A percentile compares a stretch with the other conserved stretches of the same genome.
Evolutionary conservation across 2,797 vertebrate species (phyloP).

Genomic region (Brachymystax lenok): DNA sequence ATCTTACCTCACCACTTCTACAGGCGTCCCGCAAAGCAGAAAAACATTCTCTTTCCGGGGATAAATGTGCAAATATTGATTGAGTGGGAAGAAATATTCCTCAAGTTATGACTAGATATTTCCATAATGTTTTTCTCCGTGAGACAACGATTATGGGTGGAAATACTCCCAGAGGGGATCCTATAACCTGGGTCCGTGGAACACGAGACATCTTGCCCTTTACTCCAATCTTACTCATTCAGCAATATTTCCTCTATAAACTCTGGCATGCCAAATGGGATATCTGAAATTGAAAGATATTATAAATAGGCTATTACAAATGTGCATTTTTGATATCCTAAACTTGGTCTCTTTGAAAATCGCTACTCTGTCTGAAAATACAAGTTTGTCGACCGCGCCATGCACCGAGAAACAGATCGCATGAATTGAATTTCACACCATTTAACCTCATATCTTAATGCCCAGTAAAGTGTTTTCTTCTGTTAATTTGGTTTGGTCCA

Average conservation of each 20-base stretch:
- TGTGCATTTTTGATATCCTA: neutral
- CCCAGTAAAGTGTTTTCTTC: slow-evolving; percentile 42
- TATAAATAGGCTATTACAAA: slow-evolving; percentile 2
- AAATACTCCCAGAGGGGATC: slow-evolving; percentile 44
- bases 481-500: slow-evolving; percentile 45
- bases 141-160: slow-evolving; percentile 45
- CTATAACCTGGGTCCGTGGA: slow-evolving; percentile 45
- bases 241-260: slow-evolving; percentile 27
- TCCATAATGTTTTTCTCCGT: slow-evolving; percentile 56
- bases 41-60: slow-evolving; percentile 47
- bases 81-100: slow-evolving; percentile 68
- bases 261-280: slow-evolving; percentile 24
- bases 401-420: slow-evolving; percentile 9
- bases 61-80: slow-evolving; percentile 81
- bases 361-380: slow-evolving; percentile 13
- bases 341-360: slow-evolving; percentile 9
- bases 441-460: slow-evolving; percentile 34
- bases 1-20: slow-evolving; percentile 56
- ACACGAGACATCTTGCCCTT: slow-evolving; percentile 43
- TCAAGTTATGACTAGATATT: slow-evolving; percentile 65
- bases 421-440: slow-evolving; percentile 42
- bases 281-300: neutral
- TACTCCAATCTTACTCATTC: slow-evolving; percentile 51
- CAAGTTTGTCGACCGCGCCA: slow-evolving; percentile 9
- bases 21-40: slow-evolving; percentile 40